phyloP scores from a whole-genome alignment of 2,888 invertebrate species.

The Tenthredo distinguenda region DNA sequence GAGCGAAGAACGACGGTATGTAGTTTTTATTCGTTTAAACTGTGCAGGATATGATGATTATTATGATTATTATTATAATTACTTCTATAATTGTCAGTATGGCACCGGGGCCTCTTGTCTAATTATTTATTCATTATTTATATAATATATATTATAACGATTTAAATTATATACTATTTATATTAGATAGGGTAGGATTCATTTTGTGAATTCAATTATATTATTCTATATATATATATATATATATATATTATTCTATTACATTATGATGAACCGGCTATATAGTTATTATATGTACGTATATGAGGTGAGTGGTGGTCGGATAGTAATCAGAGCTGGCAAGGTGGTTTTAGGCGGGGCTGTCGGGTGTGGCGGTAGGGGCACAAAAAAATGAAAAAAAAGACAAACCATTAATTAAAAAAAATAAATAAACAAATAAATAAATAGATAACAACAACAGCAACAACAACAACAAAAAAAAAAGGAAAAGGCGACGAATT shows the following conservation, averaged over 20 bases:
- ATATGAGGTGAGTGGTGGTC: slow-evolving; percentile 8
- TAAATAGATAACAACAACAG: background rate
- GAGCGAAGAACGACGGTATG: background rate
- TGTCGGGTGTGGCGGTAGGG: slow-evolving; percentile 12
- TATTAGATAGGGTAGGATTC: slow-evolving; percentile 1
- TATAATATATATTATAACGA: slow-evolving; percentile 11
- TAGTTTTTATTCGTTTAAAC: background rate
- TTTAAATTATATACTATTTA: slow-evolving; percentile 31
- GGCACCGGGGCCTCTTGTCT: slow-evolving; percentile 9
- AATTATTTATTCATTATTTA: background rate
- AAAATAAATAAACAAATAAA: background rate
- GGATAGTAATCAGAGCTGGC: background rate
- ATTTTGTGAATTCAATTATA: slow-evolving; percentile 14
- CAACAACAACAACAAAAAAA: background rate
- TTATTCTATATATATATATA: background rate
- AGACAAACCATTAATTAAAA: background rate
- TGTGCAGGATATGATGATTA: slow-evolving; percentile 20
- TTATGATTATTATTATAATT: slow-evolving; percentile 12
- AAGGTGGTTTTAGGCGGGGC: slow-evolving; percentile 5
- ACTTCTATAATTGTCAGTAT: background rate
- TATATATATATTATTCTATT: background rate
- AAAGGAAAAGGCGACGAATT: background rate
- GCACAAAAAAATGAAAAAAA: background rate
- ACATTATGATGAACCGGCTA: slow-evolving; percentile 1
- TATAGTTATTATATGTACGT: slow-evolving; percentile 1